Evolutionary conservation across 2,113 vertebrate genomes (phyloP).

Genomic region (Glaucidium brasilianum): DNA sequence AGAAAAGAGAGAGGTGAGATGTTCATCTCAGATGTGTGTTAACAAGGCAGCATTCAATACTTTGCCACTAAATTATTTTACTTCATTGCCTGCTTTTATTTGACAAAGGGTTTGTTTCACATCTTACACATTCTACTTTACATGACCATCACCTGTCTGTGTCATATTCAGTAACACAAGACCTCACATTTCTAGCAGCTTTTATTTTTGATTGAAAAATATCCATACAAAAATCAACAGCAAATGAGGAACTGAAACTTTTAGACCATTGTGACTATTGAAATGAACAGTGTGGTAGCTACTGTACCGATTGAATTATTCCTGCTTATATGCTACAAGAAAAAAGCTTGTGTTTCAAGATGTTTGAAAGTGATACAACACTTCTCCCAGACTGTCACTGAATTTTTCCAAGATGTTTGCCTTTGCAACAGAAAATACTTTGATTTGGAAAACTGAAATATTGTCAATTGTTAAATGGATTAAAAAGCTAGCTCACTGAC

Average conservation of each 20-base stretch:
- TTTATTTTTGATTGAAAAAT: not conserved
- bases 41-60: not conserved
- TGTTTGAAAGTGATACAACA: not conserved
- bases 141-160: not conserved
- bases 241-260: not conserved
- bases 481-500: not conserved
- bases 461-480: not conserved
- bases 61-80: not conserved
- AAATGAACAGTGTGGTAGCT: not conserved
- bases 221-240: not conserved
- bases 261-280: not conserved
- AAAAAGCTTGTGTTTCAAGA: not conserved
- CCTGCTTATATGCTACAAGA: not conserved
- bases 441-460: not conserved
- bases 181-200: not conserved
- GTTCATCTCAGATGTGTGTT: not conserved
- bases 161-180: not conserved
- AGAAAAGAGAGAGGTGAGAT: fast-evolving
- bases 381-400: not conserved
- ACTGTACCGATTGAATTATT: not conserved
- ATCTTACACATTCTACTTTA: not conserved
- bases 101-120: not conserved
- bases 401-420: not conserved
- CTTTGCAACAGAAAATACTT: not conserved
- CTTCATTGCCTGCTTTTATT: not conserved